Percentiles rank a stretch among this genome's conserved stretches.
phyloP scores from a whole-genome alignment of 2,797 vertebrate species.

The Enteromius afrohamiltoni region DNA sequence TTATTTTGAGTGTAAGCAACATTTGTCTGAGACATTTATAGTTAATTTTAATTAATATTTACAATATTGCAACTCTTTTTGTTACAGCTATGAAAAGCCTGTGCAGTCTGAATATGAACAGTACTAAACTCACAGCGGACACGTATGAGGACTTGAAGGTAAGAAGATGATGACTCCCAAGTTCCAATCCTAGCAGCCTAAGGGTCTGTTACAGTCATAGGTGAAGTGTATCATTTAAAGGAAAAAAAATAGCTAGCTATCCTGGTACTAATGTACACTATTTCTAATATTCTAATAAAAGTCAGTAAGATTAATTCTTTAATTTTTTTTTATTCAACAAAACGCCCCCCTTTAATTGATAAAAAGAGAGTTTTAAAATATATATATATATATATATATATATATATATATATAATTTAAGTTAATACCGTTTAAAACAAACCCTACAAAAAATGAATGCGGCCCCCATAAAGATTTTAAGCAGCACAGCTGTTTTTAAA shows the following conservation, averaged over 20 bases:
- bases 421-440: not conserved
- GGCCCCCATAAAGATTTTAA: not conserved
- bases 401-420: not conserved
- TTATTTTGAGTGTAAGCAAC: not conserved
- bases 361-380: no score
- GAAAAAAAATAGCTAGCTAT: not conserved
- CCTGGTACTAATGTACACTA: not conserved
- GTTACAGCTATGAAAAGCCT: slow-evolving; percentile 96
- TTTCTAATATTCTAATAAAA: not conserved
- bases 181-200: no score
- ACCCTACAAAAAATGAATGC: not conserved
- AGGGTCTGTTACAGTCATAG: not conserved
- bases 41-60: not conserved
- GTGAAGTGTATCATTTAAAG: not conserved
- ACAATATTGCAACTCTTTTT: not conserved
- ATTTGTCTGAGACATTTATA: not conserved
- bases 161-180: slow-evolving; percentile 35
- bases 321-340: no score
- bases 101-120: slow-evolving; percentile 99
- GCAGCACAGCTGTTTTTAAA: not conserved
- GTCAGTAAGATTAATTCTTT: not conserved
- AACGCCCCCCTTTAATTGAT: no score
- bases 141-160: slow-evolving; percentile 99
- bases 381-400: no score
- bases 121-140: slow-evolving; percentile 98